Conservation (phyloP, 2,888 invertebrate genomes). For the Drosophila rellima region DNA sequence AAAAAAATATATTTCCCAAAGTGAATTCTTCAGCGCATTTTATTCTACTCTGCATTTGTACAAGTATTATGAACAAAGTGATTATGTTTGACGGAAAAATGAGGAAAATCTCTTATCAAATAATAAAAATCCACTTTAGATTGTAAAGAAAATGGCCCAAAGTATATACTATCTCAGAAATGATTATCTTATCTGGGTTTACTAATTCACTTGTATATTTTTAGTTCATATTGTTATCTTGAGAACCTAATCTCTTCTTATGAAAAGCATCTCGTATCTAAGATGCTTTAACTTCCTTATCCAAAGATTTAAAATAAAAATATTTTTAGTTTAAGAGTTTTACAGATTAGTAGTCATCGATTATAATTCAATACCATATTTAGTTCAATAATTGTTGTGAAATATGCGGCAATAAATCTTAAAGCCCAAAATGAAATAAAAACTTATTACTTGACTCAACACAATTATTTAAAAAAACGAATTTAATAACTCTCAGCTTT, state of each 20-base stretch:
- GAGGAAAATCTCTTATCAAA: neutral
- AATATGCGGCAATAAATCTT: too few relatives aligned
- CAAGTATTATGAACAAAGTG: neutral
- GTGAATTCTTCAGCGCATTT: conserved; percentile 45
- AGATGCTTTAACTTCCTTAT: neutral
- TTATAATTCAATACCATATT: too few relatives aligned
- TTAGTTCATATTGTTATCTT: neutral
- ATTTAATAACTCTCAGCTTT: too few relatives aligned
- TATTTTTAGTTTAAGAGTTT: too few relatives aligned
- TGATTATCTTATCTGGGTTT: neutral
- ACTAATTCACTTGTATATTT: neutral
- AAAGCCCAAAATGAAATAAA: too few relatives aligned
- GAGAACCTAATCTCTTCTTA: neutral
- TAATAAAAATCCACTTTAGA: neutral
- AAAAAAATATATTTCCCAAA: conserved; percentile 49
- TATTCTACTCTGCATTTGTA: conserved; percentile 35
- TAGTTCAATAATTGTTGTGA: too few relatives aligned
- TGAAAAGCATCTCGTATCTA: neutral
- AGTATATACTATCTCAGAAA: too few relatives aligned
- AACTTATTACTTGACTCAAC: too few relatives aligned
- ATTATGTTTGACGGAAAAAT: neutral
- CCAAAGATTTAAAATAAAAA: neutral
- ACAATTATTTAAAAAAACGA: too few relatives aligned
- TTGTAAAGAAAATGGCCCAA: neutral
- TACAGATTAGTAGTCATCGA: too few relatives aligned